Evolutionary conservation across 53 echinoderm and acorn worm genomes (phyloP), one percentile per base, ranked within the genome.

Genomic region (Paelopatides confundens): DNA sequence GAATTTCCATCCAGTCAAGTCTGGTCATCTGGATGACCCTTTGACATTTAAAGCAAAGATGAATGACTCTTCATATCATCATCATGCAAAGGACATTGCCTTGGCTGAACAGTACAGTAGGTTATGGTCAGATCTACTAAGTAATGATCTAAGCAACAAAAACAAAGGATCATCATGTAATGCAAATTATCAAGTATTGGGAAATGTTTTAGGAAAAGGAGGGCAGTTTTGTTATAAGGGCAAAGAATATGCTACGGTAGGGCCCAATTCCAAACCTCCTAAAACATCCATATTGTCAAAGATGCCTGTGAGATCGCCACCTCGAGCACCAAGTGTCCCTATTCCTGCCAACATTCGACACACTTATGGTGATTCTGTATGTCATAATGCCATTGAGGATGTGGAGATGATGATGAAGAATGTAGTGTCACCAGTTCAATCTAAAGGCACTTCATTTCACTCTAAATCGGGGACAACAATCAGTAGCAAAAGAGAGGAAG

Each of bases 291-390:
- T 58, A 4, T 31, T 15, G 37, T 40, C 65, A 12, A 62, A 28
- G 33, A 62, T 31, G 50, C 31, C 79, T 31, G 13, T 0, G 10
- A 31, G 50, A 8, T 36, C 62, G 3, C 11, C 77, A 14, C 78
- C 77, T 62, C 58, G 78, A 39, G 54, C 64, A 37, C 86, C 87
- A 49, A 76, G 71, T 29, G 77, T 87, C 63, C 78, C 71, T 54
- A 93, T 97, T 28, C 97, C 97, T 10, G 81, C 93, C 35, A 97
- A 97, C 46, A 90, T 97, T 21, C 86, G 93, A 37, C 90, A 87
- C 71, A 91, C 82, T 13, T 92, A 97, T 85, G 97, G 97, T 6
- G 86, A 89, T 30, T 77, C 89, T 18, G 82, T 97, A 21, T 95
- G 95, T 54, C 47, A 76, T 53, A 69, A 87, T 23, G 49, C 94